A percentile compares a stretch with the other conserved stretches of the same genome.
phyloP scores from a whole-genome alignment of 2,113 vertebrate species.

The Pleuronectes platessa region DNA sequence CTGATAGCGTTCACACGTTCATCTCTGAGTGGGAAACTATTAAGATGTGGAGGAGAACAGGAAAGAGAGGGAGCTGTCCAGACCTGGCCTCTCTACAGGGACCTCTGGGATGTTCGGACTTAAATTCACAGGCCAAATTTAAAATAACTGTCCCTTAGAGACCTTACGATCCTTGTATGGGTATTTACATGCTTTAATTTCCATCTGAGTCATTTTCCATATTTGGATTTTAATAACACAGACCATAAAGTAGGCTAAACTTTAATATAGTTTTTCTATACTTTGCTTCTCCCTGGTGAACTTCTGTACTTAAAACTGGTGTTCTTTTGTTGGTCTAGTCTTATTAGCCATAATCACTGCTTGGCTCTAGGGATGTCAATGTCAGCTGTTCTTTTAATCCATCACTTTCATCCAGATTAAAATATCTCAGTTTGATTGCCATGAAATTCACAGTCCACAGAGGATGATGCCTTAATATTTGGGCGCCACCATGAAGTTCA shows the following conservation, averaged over 20 bases:
- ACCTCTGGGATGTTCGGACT: not conserved
- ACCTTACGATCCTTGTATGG: not conserved
- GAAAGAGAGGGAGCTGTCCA: conserved; percentile 38
- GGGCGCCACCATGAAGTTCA: not conserved
- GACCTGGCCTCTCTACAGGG: conserved; percentile 47
- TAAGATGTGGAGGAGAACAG: conserved; percentile 21
- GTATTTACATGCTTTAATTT: not conserved
- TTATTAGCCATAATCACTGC: not conserved
- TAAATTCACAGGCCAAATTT: conserved; percentile 17
- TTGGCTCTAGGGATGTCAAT: not conserved
- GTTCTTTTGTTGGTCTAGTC: not conserved
- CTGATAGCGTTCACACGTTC: conserved; percentile 57
- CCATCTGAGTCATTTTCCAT: not conserved
- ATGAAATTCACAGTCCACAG: not conserved
- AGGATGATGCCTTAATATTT: not conserved
- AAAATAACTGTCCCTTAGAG: not conserved
- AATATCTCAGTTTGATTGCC: not conserved
- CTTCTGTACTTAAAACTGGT: not conserved
- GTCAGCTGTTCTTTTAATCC: not conserved
- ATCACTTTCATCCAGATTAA: not conserved
- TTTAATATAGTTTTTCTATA: not conserved
- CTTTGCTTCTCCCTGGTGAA: not conserved
- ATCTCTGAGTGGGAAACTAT: conserved; percentile 52
- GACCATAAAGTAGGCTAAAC: not conserved
- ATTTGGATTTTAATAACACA: not conserved